phyloP scores from a whole-genome alignment of 2,113 vertebrate species.

The Rousettus leschenaultii region DNA sequence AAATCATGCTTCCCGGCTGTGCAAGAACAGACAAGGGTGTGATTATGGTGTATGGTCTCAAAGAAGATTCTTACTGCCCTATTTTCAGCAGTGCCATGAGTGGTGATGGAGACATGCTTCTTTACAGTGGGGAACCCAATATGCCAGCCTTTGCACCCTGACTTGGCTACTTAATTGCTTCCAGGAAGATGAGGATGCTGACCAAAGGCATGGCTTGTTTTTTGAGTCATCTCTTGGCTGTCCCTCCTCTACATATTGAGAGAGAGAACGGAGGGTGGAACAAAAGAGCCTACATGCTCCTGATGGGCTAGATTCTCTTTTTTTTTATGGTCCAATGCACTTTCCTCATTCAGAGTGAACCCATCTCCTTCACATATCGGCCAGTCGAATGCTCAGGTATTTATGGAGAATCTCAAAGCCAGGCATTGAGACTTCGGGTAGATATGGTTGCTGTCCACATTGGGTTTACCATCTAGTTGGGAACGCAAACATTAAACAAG shows the following conservation, averaged over 20 bases:
- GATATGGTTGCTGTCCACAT: not conserved
- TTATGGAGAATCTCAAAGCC: not conserved
- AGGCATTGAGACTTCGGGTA: not conserved
- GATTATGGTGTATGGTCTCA: not conserved
- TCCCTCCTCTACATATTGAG: not conserved
- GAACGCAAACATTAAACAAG: not conserved
- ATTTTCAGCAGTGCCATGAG: not conserved
- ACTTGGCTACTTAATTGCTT: not conserved
- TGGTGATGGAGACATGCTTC: not conserved
- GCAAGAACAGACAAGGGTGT: not conserved
- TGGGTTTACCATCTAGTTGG: not conserved
- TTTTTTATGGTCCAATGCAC: not conserved
- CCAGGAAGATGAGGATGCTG: not conserved
- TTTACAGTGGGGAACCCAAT: not conserved
- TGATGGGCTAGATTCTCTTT: not conserved
- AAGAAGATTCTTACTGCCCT: not conserved
- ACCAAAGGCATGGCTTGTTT: not conserved
- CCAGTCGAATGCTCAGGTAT: not conserved
- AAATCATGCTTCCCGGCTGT: not conserved
- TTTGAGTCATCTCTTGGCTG: not conserved
- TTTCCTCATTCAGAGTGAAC: not conserved
- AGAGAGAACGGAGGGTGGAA: not conserved
- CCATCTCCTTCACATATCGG: not conserved
- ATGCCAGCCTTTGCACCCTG: not conserved
- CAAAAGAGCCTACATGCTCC: not conserved